Evolutionary conservation across 2,888 invertebrate genomes (phyloP), one percentile per base, ranked within the genome.

Genomic region (Aleiodes testaceus): DNA sequence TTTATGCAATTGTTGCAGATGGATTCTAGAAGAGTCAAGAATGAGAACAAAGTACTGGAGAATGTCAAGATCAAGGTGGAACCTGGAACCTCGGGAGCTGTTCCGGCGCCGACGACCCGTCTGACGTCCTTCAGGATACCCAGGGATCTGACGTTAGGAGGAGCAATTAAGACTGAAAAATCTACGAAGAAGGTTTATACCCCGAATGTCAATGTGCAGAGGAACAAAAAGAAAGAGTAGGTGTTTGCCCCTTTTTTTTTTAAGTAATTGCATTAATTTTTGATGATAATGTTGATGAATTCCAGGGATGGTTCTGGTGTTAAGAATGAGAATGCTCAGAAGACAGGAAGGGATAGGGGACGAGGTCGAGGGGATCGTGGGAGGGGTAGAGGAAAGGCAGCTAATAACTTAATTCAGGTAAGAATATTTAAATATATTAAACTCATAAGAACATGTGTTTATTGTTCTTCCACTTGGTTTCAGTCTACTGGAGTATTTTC

Each of bases 181-280:
- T 72, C 82, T 1, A 55, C 18, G 14, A 87, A 84, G 67, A 86
- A 83, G 75, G 66, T 84, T 3, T 87, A 85, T 55, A 80, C 77
- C 3, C 88, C 88, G 36, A 88, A 88, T 75, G 67, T 87, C 30
- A 87, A 87, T 79, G 86, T 81, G n/a, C 86, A 85, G 61, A 81
- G 87, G 65, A 83, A 79, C 59, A 88, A 84, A 67, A 84, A 84
- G 72, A 83, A 84, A 74, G 86, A 84, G 86, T 87, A 79, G 66
- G 83, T 76, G 12, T n/a, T 20, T 47, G 14, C n/a, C 53, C 59
- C 47, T 30, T 45, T 44, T 20, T 65, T 53, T 16, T 49, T 4
- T 45, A n/a, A 26, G 50, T 42, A 53, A 59, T 65, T 47, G 12
- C 12, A 45, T 16, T 49, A 44, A 52, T 14, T 53, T 49, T 12